phyloP scores from a whole-genome alignment of 64 coral and sea anemone genomes.

The Platygyra sinensis region DNA sequence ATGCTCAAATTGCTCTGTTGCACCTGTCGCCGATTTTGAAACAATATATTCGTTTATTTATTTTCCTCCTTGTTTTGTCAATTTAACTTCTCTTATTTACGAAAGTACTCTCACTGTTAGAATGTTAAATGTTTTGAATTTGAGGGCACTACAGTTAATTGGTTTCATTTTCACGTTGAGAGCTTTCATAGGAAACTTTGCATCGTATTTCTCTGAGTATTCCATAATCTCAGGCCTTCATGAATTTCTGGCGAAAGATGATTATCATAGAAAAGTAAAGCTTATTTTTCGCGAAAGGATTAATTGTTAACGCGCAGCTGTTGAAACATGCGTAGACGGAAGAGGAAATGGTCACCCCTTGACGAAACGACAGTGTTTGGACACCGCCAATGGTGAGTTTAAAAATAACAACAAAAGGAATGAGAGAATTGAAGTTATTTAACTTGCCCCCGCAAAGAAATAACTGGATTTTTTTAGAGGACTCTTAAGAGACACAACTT shows the following conservation, averaged over 20 bases:
- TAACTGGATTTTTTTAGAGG: not conserved
- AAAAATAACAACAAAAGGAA: not conserved
- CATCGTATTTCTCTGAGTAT: too few species aligned
- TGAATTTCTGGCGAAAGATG: too few species aligned
- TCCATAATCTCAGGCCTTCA: too few species aligned
- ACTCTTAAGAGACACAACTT: not conserved
- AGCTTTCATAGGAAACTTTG: not conserved
- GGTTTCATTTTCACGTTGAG: not conserved
- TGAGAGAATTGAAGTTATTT: not conserved
- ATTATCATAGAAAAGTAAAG: too few species aligned
- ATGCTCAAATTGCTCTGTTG: not conserved
- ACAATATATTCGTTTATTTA: not conserved
- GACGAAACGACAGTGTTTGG: not conserved
- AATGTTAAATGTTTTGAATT: constrained; percentile 11
- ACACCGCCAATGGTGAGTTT: not conserved
- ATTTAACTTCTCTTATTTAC: not conserved
- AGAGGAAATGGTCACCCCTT: not conserved
- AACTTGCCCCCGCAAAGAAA: not conserved
- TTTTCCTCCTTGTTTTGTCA: not conserved
- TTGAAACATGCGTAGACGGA: not conserved
- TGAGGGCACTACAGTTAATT: not conserved
- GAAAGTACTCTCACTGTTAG: not conserved
- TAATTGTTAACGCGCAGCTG: too few species aligned
- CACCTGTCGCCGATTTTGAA: not conserved
- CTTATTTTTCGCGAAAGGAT: too few species aligned